Evolutionary conservation across 2,888 invertebrate genomes (phyloP).

Genomic region (Pachycephus smyrnensis): DNA sequence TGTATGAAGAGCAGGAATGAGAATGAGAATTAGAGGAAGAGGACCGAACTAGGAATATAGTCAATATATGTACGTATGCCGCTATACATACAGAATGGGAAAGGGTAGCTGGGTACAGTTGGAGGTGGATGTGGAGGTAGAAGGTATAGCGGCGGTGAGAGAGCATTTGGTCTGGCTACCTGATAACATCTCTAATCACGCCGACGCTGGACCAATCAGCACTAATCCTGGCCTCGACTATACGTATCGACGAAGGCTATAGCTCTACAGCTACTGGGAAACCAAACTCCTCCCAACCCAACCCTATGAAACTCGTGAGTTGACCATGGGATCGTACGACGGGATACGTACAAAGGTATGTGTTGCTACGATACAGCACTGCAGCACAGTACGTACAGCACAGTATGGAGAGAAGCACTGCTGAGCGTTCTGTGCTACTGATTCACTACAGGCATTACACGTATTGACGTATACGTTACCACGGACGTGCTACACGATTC

Average conservation of each 20-base stretch:
- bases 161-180: conserved; percentile 47
- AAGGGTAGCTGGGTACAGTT: too few relatives aligned
- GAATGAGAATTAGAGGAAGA: too few relatives aligned
- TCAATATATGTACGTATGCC: too few relatives aligned
- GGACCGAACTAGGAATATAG: too few relatives aligned
- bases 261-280: conserved; percentile 51
- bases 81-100: too few relatives aligned
- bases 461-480: conserved; percentile 58
- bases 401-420: not conserved
- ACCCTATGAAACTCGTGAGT: conserved; percentile 39
- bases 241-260: conserved; percentile 41
- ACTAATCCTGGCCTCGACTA: conserved; percentile 58
- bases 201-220: conserved; percentile 66
- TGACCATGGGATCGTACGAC: conserved; percentile 35
- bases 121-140: not conserved
- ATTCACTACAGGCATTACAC: conserved; percentile 61
- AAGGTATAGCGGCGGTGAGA: conserved; percentile 32
- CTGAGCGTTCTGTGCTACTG: conserved; percentile 44
- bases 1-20: too few relatives aligned
- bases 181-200: conserved; percentile 68
- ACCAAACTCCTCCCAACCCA: conserved; percentile 45
- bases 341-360: not conserved
- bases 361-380: too few relatives aligned
- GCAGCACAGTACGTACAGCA: too few relatives aligned
- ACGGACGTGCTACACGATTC: conserved; percentile 54